Evolutionary conservation across 2,797 vertebrate genomes (phyloP).

Genomic region (Diglossa cyanea): DNA sequence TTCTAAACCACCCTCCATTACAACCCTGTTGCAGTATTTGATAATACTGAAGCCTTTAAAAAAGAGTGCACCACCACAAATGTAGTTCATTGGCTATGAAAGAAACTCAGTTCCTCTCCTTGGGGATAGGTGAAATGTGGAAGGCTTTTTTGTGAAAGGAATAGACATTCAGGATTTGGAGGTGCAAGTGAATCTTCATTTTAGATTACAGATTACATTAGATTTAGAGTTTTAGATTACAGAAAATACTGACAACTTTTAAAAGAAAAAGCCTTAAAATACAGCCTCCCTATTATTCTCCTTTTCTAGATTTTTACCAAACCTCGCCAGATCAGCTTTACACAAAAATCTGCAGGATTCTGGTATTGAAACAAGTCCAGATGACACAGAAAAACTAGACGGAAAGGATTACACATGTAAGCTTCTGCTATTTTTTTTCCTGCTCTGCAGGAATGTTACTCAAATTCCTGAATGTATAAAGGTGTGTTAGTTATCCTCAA

Average conservation of each 20-base stretch:
- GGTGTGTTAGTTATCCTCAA: neutral
- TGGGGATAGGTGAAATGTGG: neutral
- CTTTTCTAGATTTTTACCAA: slow-evolving; percentile 89
- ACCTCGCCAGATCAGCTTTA: slow-evolving; percentile 85
- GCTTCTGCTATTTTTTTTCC: slow-evolving; percentile 24
- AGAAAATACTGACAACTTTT: neutral
- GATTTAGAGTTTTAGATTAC: neutral
- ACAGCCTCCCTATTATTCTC: neutral
- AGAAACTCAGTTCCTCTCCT: neutral
- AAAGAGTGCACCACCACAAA: accelerated
- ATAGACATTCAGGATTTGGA: neutral
- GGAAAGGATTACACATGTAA: slow-evolving; percentile 81
- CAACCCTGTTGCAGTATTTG: neutral
- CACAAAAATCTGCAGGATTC: slow-evolving; percentile 85
- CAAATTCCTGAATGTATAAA: neutral
- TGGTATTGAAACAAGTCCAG: slow-evolving; percentile 74
- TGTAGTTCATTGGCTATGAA: neutral
- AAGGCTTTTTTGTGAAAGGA: neutral
- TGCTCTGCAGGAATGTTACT: neutral
- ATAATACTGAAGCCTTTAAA: neutral
- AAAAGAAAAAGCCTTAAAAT: neutral
- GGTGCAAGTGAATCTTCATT: neutral
- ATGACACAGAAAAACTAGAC: slow-evolving; percentile 56
- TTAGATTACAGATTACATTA: neutral
- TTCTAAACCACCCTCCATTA: neutral